These are phyloP conservation scores for Caloenas nicobarica DNA, from an alignment of 2,113 vertebrate species.

Conservation along the genomic window DNA sequence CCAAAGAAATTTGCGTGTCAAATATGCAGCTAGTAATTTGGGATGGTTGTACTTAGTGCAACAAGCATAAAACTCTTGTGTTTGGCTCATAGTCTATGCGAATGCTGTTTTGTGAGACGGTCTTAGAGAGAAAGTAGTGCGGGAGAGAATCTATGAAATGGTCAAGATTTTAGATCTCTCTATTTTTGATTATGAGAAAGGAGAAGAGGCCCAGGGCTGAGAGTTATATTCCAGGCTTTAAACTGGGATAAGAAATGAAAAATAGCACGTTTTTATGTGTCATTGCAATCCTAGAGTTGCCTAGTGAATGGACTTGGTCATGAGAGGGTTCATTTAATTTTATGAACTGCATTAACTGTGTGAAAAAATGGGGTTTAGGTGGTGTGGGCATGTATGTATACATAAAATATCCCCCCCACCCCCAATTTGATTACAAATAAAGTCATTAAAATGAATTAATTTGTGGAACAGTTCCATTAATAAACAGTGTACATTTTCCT, in stretches of 20 bases:
- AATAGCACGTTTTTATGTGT: accelerated
- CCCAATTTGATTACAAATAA: background rate
- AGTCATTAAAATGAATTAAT: background rate
- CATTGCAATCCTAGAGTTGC: background rate
- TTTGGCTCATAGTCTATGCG: background rate
- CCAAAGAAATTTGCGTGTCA: background rate
- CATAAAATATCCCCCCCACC: background rate
- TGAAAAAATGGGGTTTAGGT: background rate
- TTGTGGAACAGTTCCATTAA: background rate
- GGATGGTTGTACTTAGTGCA: accelerated
- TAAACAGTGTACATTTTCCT: background rate
- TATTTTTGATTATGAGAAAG: background rate
- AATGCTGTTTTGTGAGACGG: background rate
- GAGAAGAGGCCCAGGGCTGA: background rate
- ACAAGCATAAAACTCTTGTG: background rate
- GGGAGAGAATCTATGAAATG: background rate
- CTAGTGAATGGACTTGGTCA: background rate
- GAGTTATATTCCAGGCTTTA: background rate
- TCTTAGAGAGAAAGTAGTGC: background rate
- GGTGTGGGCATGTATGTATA: background rate
- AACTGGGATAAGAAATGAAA: background rate
- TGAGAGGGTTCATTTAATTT: background rate
- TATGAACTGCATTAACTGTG: background rate
- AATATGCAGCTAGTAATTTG: background rate
- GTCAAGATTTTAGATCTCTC: background rate